Evolutionary conservation across 1,140 invertebrate species (phyloP), one percentile per base, ranked within the genome.

Genomic region (Vollenhovia emeryi): DNA sequence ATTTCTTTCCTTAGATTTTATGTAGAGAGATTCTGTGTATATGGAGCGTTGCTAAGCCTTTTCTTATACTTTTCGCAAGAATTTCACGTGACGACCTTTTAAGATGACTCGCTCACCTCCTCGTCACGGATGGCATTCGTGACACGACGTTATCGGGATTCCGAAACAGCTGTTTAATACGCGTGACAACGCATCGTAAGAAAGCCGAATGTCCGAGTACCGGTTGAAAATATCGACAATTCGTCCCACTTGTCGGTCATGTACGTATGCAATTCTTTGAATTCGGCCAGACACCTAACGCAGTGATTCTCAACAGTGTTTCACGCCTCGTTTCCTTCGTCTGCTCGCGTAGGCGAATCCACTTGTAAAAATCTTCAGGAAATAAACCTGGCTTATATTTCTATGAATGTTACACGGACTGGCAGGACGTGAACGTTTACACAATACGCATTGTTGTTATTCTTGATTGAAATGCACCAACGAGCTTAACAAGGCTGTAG

Each of bases 181-280:
- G 48, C n/a, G 64, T 57, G 48, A 71, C 48, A 33, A 15, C 9
- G n/a, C 48, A 71, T 85, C 66, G 9, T 80, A 62, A 80, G 75
- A 80, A 80, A 85, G 84, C 59, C 45, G n/a, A 55, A 4, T 74
- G 43, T 75, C 69, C 48, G 40, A n/a, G 15, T 8, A 64, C 50
- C 13, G 50, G 52, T 48, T 40, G 15, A 43, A 48, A 66, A 48
- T 68, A 48, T 40, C 11, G 33, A 59, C 68, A 69, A 87, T 76
- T n/a, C 36, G 36, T 62, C 36, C 57, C 15, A 64, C 40, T 87
- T 76, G 36, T 30, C 3, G n/a, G n/a, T 45, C 50, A 74, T 57
- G 60, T 55, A 57, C 9, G 3, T n/a, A n/a, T 15, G 60, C n/a
- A 48, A 13, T 33, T 60, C 52, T 66, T 52, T 21, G 11, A 57